A percentile compares a stretch with the other conserved stretches of the same genome.
phyloP scores from a whole-genome alignment of 2,113 vertebrate species.

The Ammodytes marinus region DNA sequence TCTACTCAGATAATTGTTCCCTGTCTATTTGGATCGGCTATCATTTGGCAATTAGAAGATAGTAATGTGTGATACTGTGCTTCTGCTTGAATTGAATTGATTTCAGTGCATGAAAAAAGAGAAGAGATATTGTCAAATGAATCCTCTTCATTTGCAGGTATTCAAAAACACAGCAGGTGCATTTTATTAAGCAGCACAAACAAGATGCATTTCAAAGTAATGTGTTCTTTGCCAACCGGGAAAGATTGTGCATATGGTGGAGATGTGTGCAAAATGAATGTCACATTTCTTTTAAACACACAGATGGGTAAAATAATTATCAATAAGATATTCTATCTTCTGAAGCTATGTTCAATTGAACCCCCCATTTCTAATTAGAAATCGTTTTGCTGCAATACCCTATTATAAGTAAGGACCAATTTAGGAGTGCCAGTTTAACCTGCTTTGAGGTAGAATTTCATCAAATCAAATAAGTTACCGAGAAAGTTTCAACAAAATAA shows the following conservation, averaged over 20 bases:
- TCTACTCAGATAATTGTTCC: not conserved
- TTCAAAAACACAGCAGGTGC: not conserved
- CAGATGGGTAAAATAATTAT: not conserved
- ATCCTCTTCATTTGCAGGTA: not conserved
- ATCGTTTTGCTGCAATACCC: not conserved
- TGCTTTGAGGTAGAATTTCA: not conserved
- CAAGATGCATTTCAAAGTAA: not conserved
- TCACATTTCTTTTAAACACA: not conserved
- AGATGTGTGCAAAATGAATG: not conserved
- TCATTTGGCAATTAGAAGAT: not conserved
- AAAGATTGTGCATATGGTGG: not conserved
- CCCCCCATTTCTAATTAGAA: no score
- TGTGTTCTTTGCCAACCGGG: not conserved
- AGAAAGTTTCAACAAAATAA: not conserved
- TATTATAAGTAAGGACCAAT: not conserved
- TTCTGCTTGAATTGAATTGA: slow-evolving; percentile 4
- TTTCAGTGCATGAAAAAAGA: slow-evolving; percentile 5
- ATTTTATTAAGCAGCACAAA: not conserved
- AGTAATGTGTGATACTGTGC: not conserved
- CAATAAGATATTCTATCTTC: not conserved
- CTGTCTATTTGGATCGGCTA: slow-evolving; percentile 24
- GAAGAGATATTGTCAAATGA: not conserved
- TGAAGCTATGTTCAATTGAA: not conserved
- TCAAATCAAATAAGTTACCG: slow-evolving; percentile 1
- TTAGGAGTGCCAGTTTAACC: not conserved